These are phyloP conservation scores for Oreotrochilus melanogaster DNA, from an alignment of 2,113 vertebrate genomes.

Conservation along the genomic window DNA sequence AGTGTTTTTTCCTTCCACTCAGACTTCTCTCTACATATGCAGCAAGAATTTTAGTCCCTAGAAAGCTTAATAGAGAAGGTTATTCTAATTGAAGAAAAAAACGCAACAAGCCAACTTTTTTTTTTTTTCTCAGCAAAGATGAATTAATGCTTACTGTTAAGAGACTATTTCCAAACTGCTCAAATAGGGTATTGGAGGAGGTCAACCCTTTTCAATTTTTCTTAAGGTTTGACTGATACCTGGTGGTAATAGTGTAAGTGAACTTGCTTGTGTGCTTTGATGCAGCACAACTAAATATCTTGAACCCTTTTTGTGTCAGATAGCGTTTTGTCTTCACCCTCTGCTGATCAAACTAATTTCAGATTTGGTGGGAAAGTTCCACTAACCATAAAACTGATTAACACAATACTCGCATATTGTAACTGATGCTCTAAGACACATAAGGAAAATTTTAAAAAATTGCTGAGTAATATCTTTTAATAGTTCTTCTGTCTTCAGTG, in stretches of 20 bases:
- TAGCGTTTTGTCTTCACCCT: background rate
- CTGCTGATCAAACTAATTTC: background rate
- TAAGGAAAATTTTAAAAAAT: background rate
- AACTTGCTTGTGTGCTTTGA: background rate
- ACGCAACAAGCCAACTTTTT: too few relatives aligned
- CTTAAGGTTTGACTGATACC: background rate
- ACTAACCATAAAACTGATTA: background rate
- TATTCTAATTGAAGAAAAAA: background rate
- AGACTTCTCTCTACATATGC: background rate
- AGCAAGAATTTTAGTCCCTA: background rate
- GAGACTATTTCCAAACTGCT: background rate
- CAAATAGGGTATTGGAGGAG: background rate
- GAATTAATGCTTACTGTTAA: background rate
- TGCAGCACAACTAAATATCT: background rate
- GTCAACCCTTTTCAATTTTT: background rate
- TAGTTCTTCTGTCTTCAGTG: background rate
- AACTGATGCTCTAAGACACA: background rate
- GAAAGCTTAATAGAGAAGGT: background rate
- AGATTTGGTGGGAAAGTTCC: background rate
- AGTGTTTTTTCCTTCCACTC: background rate
- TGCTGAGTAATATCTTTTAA: background rate
- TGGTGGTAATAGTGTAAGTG: background rate
- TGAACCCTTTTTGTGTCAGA: background rate
- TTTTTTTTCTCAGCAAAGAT: background rate
- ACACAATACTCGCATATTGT: accelerated